Conservation (phyloP, 2,113 vertebrate genomes). For the Prunella himalayana region DNA sequence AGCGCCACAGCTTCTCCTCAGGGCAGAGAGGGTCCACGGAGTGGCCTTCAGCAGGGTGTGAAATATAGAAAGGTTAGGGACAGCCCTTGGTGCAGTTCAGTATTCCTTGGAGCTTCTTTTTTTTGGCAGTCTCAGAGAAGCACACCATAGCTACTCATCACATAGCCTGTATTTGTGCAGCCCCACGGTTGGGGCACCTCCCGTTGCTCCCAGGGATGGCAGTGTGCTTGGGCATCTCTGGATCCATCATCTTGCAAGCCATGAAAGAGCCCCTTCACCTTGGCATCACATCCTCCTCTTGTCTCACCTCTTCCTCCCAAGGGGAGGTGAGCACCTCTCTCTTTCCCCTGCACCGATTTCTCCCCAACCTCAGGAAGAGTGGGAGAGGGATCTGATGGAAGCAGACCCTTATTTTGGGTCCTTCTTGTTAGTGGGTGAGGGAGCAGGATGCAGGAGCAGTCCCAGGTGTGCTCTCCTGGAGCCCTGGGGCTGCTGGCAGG, state of each 20-base stretch:
- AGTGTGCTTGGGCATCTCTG: neutral
- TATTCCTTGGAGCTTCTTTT: accelerated
- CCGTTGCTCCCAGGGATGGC: accelerated
- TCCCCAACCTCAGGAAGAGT: neutral
- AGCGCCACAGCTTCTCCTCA: neutral
- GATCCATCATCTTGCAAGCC: neutral
- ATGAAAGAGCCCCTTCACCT: neutral
- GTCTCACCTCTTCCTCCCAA: neutral
- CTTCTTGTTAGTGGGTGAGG: neutral
- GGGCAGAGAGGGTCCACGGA: too few species aligned
- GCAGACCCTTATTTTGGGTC: neutral
- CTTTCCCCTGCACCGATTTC: neutral
- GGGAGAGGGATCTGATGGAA: neutral
- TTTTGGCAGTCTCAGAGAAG: neutral
- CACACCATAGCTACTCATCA: accelerated
- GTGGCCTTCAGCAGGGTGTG: accelerated
- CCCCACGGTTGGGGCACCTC: accelerated
- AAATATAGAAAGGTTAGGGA: accelerated
- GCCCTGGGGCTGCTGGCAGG: neutral
- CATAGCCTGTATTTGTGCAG: neutral
- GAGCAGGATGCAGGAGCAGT: accelerated
- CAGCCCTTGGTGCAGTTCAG: accelerated
- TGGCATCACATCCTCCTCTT: accelerated
- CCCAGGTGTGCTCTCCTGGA: accelerated
- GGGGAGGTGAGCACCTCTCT: accelerated